phyloP scores from a whole-genome alignment of 1,140 invertebrate genomes.

The Drosophila kikkawai region DNA sequence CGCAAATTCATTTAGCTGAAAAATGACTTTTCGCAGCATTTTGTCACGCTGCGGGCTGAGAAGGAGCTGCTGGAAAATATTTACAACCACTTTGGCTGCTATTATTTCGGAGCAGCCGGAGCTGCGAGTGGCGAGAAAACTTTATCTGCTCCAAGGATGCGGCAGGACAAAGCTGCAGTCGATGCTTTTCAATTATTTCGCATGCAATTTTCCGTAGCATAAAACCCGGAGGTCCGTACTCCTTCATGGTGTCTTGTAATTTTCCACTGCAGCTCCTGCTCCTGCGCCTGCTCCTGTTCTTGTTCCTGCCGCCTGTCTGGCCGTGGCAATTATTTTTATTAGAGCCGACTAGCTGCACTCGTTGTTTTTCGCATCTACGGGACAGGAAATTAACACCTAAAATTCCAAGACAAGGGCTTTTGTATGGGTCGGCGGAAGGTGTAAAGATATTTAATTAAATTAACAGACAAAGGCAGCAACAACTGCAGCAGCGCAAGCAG shows the following conservation, averaged over 20 bases:
- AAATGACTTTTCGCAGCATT: conserved; percentile 79
- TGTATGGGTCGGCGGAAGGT: conserved; percentile 70
- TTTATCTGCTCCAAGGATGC: conserved; percentile 54
- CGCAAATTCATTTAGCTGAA: conserved; percentile 82
- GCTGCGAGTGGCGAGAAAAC: conserved; percentile 58
- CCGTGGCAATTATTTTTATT: conserved; percentile 77
- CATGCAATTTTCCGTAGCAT: conserved; percentile 78
- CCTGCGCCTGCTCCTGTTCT: neutral
- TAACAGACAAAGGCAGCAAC: conserved; percentile 66
- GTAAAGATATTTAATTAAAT: conserved; percentile 85
- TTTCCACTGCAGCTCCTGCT: conserved; percentile 35
- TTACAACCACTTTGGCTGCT: conserved; percentile 82
- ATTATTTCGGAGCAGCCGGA: conserved; percentile 61
- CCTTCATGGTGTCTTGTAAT: conserved; percentile 64
- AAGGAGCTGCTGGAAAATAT: conserved; percentile 68
- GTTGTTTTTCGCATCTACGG: conserved; percentile 44
- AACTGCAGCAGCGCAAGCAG: conserved; percentile 27
- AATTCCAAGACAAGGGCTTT: conserved; percentile 39
- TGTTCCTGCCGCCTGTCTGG: conserved; percentile 15
- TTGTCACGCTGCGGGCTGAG: conserved; percentile 48
- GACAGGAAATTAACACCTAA: conserved; percentile 79
- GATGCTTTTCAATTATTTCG: conserved; percentile 82
- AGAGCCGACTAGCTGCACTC: conserved; percentile 47
- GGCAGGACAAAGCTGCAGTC: conserved; percentile 60
- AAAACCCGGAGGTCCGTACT: conserved; percentile 50